A percentile compares a stretch with the other conserved stretches of the same genome.
Evolutionary conservation across 1,140 invertebrate species (phyloP).

Genomic region (Batillaria attramentaria): DNA sequence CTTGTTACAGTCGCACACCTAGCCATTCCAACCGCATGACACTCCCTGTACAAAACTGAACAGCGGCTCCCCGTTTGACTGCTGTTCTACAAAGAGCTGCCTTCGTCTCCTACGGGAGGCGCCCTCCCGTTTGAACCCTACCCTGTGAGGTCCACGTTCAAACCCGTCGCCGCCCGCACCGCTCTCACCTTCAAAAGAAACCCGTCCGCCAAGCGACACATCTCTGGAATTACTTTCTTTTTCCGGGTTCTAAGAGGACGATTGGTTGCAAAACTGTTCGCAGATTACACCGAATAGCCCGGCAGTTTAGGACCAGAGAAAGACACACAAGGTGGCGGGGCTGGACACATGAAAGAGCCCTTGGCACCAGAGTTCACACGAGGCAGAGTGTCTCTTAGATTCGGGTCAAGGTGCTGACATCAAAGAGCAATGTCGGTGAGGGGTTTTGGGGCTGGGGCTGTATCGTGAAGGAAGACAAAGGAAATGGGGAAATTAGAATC

Average conservation of each 20-base stretch:
- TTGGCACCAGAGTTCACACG: too few species aligned
- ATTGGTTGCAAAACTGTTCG: background rate
- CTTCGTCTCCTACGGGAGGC: background rate
- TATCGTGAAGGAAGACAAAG: too few species aligned
- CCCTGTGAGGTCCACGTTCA: background rate
- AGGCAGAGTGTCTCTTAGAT: too few species aligned
- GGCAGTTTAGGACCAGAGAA: background rate
- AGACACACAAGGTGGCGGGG: background rate
- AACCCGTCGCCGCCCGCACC: background rate
- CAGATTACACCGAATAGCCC: background rate
- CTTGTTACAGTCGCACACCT: too few species aligned
- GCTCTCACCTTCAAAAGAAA: background rate
- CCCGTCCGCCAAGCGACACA: background rate
- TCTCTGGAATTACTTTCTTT: constrained; percentile 7
- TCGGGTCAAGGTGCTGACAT: too few species aligned
- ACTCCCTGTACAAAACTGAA: too few species aligned
- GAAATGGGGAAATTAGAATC: too few species aligned
- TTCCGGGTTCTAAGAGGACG: background rate
- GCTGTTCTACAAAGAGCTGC: constrained; percentile 5
- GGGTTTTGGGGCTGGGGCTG: too few species aligned
- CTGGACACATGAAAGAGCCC: background rate
- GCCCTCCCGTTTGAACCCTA: background rate
- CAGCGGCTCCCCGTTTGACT: too few species aligned
- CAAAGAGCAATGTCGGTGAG: too few species aligned
- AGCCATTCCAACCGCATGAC: too few species aligned